Conservation (phyloP, 2,797 vertebrate genomes). For the Enteromius treurensis region DNA sequence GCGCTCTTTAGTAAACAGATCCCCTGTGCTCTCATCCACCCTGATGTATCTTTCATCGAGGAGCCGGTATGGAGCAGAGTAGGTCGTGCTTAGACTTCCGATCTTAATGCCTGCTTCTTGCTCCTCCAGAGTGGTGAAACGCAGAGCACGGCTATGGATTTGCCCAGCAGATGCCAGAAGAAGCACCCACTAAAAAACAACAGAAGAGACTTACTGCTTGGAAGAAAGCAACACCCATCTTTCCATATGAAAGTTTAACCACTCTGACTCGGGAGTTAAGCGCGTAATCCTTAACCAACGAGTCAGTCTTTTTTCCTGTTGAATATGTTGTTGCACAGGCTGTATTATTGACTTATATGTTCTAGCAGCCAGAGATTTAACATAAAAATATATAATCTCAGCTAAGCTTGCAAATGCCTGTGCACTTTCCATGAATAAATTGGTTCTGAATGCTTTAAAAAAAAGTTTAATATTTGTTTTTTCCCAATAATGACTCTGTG, state of each 20-base stretch:
- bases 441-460: background rate
- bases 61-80: slow-evolving; percentile 73
- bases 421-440: slow-evolving; percentile 2
- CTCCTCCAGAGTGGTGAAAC: slow-evolving; percentile 73
- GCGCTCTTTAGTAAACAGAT: slow-evolving; percentile 74
- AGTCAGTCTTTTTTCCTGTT: slow-evolving; percentile 17
- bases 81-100: slow-evolving; percentile 70
- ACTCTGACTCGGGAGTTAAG: slow-evolving; percentile 36
- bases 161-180: slow-evolving; percentile 68
- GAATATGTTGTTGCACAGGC: background rate
- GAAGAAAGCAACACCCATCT: slow-evolving; percentile 44
- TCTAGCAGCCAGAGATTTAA: slow-evolving; percentile 2
- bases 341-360: background rate
- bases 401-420: background rate
- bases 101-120: slow-evolving; percentile 68
- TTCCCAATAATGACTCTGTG: background rate
- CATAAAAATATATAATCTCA: background rate
- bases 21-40: slow-evolving; percentile 70
- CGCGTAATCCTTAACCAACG: slow-evolving; percentile 9
- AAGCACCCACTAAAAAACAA: slow-evolving; percentile 71
- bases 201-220: slow-evolving; percentile 40
- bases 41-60: slow-evolving; percentile 70
- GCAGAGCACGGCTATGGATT: slow-evolving; percentile 64
- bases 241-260: slow-evolving; percentile 51
- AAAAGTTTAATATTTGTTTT: background rate